A percentile compares a stretch with the other conserved stretches of the same genome.
These are phyloP conservation scores for Prenolepis imparis DNA, from an alignment of 2,888 invertebrate species.

Conservation along the genomic window DNA sequence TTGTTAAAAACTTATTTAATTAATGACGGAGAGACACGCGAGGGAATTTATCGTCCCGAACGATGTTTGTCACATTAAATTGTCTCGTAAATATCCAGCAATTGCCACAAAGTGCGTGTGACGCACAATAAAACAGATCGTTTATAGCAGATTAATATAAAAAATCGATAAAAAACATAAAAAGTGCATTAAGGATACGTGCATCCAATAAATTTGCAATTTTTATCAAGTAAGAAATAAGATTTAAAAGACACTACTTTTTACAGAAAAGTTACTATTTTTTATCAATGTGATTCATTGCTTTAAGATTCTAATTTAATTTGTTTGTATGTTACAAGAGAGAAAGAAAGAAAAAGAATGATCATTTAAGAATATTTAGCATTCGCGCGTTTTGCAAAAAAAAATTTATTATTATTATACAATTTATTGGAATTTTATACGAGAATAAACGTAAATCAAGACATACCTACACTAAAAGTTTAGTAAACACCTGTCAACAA, in stretches of 20 bases:
- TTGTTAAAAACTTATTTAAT: constrained; percentile 50
- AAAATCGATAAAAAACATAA: not conserved
- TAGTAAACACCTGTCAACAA: constrained; percentile 8
- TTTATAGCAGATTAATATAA: not conserved
- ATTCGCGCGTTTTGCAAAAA: not conserved
- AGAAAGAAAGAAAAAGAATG: not conserved
- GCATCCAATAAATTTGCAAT: not conserved
- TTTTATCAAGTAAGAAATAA: not conserved
- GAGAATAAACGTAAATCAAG: not conserved
- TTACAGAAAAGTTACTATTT: not conserved
- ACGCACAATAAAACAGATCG: constrained; percentile 23
- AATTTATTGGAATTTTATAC: not conserved
- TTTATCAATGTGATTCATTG: not conserved
- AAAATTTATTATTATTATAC: not conserved
- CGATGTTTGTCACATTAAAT: constrained; percentile 42
- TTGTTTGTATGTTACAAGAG: not conserved
- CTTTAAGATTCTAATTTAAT: constrained; percentile 21
- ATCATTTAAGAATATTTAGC: not conserved
- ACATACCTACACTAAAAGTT: not conserved
- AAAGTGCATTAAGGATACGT: not conserved
- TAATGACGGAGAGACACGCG: constrained; percentile 25
- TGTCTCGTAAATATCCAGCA: constrained; percentile 43
- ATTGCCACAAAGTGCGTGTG: constrained; percentile 12
- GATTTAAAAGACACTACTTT: not conserved
- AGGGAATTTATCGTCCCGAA: constrained; percentile 34